Evolutionary conservation across 2,797 vertebrate species (phyloP).

Genomic region (Crocodylus rhombifer): DNA sequence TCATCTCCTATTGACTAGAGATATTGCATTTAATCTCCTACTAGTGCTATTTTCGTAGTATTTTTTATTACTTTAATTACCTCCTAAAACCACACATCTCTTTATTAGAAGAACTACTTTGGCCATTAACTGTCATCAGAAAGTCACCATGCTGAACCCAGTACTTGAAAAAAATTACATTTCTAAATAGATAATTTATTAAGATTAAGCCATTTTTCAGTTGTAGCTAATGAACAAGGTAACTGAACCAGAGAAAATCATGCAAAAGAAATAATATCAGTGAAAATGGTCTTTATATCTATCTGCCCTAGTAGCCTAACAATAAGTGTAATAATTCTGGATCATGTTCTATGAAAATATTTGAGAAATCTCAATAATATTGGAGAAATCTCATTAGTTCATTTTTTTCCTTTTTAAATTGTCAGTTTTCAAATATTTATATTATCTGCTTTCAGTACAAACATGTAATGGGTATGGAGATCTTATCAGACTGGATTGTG

Average conservation of each 20-base stretch:
- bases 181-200: neutral
- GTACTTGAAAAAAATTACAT: neutral
- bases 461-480: neutral
- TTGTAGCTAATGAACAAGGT: neutral
- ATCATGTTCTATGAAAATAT: neutral
- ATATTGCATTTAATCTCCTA: too few relatives aligned
- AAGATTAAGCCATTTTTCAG: neutral
- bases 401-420: neutral
- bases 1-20: neutral
- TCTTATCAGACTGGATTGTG: neutral
- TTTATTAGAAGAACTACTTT: neutral
- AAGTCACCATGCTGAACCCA: neutral
- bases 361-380: neutral
- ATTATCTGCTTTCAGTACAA: neutral
- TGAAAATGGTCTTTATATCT: neutral
- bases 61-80: neutral
- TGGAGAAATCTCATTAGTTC: neutral
- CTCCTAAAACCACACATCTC: neutral
- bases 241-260: neutral
- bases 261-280: neutral
- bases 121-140: neutral
- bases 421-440: neutral
- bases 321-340: neutral
- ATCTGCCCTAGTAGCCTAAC: neutral
- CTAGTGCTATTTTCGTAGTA: neutral